Evolutionary conservation across 1,140 invertebrate genomes (phyloP), one percentile per base, ranked within the genome.

Genomic region (Drosophila bocki): DNA sequence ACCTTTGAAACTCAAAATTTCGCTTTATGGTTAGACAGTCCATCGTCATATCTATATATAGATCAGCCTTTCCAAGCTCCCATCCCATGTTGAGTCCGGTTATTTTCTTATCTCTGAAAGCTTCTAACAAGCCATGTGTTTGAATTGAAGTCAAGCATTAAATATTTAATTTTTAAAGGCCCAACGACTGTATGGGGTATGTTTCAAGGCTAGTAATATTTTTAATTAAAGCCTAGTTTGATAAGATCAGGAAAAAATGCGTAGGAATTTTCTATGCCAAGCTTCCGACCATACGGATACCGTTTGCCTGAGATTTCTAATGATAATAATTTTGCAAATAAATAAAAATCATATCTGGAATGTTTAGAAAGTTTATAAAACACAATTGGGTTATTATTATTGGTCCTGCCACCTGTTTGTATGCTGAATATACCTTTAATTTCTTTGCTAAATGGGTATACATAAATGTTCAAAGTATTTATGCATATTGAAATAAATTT

Each of bases 31-130:
- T 29, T 51, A 68, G 75, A 63, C 71, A 44, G 47, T 42, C 33
- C 74, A 86, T 78, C 80, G 83, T 87, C 83, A 87, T 87, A 87
- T 82, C 79, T 87, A 82, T 87, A 77, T 61, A 80, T 87, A 87
- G 76, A 54, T 35, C 41, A 29, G 26, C 41, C 51, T 60, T 54
- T 39, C 11, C 19, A 37, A 70, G 58, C 45, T 33, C 47, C 53
- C 69, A 37, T 61, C 45, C 62, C 62, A 75, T 82, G 67, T 32
- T 86, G 67, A 69, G 42, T 62, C 59, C 58, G 42, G 57, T 32
- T 57, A 60, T 54, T 37, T 13, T 57, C 57, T 84, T 84, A 82
- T 82, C 80, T 44, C 61, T 48, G 35, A 70, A 79, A 56, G 54
- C 61, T 19, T 82, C 65, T 71, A 33, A 32, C 22, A 54, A 41